Conservation (phyloP, 2,113 vertebrate species). For the Rousettus leschenaultii region DNA sequence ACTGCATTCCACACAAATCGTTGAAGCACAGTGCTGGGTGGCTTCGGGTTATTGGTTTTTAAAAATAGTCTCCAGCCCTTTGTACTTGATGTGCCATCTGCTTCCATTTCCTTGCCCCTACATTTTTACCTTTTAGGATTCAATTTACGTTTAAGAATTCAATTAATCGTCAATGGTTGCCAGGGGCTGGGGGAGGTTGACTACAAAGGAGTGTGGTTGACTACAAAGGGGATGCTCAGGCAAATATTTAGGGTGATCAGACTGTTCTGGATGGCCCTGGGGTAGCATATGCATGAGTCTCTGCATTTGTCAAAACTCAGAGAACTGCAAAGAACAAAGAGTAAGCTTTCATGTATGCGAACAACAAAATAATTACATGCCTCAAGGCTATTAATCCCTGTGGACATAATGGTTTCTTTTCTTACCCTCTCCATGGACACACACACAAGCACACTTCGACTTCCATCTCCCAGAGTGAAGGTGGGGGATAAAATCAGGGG, state of each 20-base stretch:
- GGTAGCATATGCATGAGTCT: not conserved
- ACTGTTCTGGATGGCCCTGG: not conserved
- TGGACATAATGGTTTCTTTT: conserved; percentile 25
- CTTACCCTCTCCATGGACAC: not conserved
- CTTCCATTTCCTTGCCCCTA: not conserved
- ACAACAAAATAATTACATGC: not conserved
- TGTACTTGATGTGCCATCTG: not conserved
- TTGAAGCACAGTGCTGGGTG: not conserved
- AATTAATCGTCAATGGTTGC: conserved; percentile 14
- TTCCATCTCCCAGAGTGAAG: not conserved
- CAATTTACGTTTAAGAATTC: conserved; percentile 33
- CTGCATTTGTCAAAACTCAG: conserved; percentile 29
- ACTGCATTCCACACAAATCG: not conserved
- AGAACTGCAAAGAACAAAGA: not conserved
- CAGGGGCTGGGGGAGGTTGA: not conserved
- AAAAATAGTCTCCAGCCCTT: not conserved
- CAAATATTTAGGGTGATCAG: not conserved
- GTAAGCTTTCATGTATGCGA: not conserved
- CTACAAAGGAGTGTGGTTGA: not conserved
- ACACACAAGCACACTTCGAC: not conserved
- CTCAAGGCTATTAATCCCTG: conserved; percentile 1
- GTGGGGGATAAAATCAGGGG: not conserved
- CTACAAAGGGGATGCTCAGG: not conserved
- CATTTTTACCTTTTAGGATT: conserved; percentile 47
- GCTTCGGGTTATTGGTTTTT: not conserved